Conservation (phyloP, 2,888 invertebrate genomes). For the Chamaedrilus cognettii region DNA sequence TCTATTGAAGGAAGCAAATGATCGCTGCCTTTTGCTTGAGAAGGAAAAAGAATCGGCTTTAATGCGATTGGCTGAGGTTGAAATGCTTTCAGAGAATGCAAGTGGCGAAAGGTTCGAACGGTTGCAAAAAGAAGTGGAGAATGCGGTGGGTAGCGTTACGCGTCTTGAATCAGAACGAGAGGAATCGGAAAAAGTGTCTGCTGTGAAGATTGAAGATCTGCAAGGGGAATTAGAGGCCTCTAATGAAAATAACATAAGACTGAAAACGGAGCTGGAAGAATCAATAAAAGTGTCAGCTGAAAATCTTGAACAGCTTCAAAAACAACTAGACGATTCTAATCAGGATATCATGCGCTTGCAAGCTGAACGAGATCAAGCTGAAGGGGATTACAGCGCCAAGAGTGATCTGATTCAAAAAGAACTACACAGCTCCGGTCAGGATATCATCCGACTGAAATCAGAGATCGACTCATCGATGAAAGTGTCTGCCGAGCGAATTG, state of each 20-base stretch:
- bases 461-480: no score
- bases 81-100: not conserved
- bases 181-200: no score
- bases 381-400: not conserved
- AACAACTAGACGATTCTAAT: not conserved
- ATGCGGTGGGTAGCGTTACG: no score
- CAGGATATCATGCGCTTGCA: constrained; percentile 1
- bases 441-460: not conserved
- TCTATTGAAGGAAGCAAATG: not conserved
- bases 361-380: not conserved
- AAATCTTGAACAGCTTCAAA: not conserved
- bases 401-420: not conserved
- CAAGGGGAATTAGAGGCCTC: no score
- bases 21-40: not conserved
- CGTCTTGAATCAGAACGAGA: no score
- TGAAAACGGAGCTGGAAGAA: not conserved
- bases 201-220: no score
- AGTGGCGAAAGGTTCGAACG: not conserved
- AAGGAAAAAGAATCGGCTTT: no score
- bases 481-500: no score
- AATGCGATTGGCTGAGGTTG: no score
- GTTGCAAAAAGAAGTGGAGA: no score
- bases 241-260: no score
- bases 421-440: no score
- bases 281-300: not conserved